Conservation (phyloP, 2,888 invertebrate species). For the Dicyrtoma fusca region DNA sequence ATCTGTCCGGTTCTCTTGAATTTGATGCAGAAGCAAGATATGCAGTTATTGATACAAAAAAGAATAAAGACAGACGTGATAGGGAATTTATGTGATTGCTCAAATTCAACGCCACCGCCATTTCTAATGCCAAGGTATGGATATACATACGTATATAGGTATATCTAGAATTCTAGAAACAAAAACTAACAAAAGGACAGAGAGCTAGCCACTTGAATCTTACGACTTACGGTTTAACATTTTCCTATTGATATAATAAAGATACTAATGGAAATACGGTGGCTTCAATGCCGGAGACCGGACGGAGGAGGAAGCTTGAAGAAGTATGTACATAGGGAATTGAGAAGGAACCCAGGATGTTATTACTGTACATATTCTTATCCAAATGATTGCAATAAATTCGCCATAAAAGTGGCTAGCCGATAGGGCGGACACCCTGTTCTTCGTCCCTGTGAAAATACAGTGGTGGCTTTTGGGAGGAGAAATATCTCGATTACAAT, state of each 20-base stretch:
- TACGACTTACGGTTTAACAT: too few relatives aligned
- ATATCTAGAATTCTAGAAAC: conserved; percentile 1
- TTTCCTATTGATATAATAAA: too few relatives aligned
- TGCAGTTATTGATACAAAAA: not conserved
- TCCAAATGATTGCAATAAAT: conserved; percentile 47
- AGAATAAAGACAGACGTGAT: conserved; percentile 13
- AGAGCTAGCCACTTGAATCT: too few relatives aligned
- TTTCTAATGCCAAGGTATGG: too few relatives aligned
- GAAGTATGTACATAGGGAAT: not conserved
- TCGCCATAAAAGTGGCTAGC: conserved; percentile 41
- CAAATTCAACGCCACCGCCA: too few relatives aligned
- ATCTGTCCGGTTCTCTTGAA: not conserved
- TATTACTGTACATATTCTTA: too few relatives aligned
- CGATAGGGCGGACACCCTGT: conserved; percentile 11
- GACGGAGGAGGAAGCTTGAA: not conserved
- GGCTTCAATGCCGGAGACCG: not conserved
- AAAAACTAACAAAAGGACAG: not conserved
- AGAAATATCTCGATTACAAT: conserved; percentile 39
- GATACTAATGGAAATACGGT: too few relatives aligned
- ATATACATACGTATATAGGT: not conserved
- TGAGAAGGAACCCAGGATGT: too few relatives aligned
- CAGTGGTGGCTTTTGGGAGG: not conserved
- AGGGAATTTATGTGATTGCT: conserved; percentile 15
- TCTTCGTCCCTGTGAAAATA: not conserved
- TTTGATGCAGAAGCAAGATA: conserved; percentile 1